Base-by-base conservation (phyloP, 2,113 vertebrate genomes). In the Lagopus muta region DNA sequence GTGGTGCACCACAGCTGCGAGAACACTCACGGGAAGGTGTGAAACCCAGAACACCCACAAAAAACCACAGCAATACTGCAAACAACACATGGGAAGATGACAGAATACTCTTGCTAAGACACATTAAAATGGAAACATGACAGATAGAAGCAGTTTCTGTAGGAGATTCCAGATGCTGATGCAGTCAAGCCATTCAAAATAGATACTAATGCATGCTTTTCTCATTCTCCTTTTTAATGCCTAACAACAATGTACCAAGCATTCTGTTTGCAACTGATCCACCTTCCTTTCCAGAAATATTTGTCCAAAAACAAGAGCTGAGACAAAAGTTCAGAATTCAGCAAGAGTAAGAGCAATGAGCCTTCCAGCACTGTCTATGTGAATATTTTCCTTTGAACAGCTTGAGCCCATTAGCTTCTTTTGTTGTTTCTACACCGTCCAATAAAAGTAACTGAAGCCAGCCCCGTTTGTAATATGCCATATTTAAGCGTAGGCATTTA, bases 401-500 rank as follows among this genome's bases (percentile, higher is more conserved):
- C 82, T 89, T 84, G 66, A 94, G 48, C 11, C 57, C 86, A 91
- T 94, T 90, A 78, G 13, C 73, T 88, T 84, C 40, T 88, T 92
- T 57, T n/a, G 14, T 61, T 86, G 42, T 86, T 54, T 91, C 66
- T 70, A 62, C 30, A 18, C 21, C 24, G 16, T 43, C 70, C 86
- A 93, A 93, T 21, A 91, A 65, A 95, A 90, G 42, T 62, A 90
- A 96, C 61, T 77, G 66, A 88, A 84, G 69, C 40, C 85, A 94
- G 40, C 5, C n/a, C 52, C 7, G 25, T 66, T 60, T 88, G 47
- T 50, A 70, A 38, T 48, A 90, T 36, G 22, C 20, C 16, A 20
- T 86, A 94, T 65, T 90, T 75, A 86, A 81, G 93, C 9, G 24
- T 64, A 90, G 22, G 27, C 64, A 83, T 65, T 88, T 86, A 71